Base-by-base conservation (phyloP, 2,113 vertebrate species). In the Psophia crepitans region DNA sequence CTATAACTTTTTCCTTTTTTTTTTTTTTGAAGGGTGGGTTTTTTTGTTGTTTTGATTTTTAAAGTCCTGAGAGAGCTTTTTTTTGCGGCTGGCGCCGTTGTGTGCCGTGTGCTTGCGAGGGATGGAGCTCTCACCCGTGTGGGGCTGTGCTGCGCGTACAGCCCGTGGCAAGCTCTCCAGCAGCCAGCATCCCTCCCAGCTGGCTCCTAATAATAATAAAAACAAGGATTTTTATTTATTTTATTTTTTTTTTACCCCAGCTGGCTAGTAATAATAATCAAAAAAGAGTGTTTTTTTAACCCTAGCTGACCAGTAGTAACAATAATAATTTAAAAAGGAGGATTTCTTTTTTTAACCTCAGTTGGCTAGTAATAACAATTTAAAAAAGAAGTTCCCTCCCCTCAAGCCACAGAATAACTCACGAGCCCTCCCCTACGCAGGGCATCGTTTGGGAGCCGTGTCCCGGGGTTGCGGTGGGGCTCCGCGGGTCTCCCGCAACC, bases 81-180 rank as follows among this genome's bases (percentile, higher is more conserved):
- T n/a, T n/a, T n/a, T n/a, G n/a, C n/a, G 2, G 24, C 32, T 1
- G 3, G n/a, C 1, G 3, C 57, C 1, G 2, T 37, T 58, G 41
- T 43, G 35, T 63, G 51, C 0, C 1, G 12, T 17, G 70, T 26
- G 30, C 65, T 57, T 58, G 74, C 60, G 28, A 63, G 43, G 56
- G 32, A 3, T 57, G 70, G 56, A 75, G 20, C 24, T 74, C 32
- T 82, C 8, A 5, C 5, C n/a, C 3, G 0, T 21, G 32, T 2
- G 12, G 48, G 68, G 39, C 65, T 68, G 53, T 33, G 23, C 68
- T 20, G 19, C 53, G 11, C 2, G 21, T 49, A 0, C 37, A 81
- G 64, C 73, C 69, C 16, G 0, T 8, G 30, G 65, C 35, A 28
- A 2, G 4, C 49, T 58, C 37, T 63, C 24, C 4, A 3, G 73